A percentile compares a stretch with the other conserved stretches of the same genome.
These are phyloP conservation scores for Nicator chloris DNA, from an alignment of 2,113 vertebrate genomes.

Conservation along the genomic window DNA sequence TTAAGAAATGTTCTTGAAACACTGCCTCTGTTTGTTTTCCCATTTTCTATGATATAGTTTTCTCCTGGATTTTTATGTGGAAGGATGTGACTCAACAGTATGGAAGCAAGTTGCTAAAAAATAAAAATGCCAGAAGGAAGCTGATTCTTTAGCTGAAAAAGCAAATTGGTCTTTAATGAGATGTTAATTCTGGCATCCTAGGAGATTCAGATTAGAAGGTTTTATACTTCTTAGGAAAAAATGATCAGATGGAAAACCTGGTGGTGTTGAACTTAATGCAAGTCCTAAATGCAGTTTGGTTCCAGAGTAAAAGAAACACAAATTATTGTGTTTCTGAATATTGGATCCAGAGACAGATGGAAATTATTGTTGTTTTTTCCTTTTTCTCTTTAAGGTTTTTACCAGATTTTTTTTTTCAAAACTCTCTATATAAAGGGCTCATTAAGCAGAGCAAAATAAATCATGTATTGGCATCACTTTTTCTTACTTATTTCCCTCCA, in stretches of 20 bases:
- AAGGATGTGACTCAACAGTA: slow-evolving; percentile 38
- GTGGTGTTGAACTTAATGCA: background rate
- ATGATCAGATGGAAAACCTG: background rate
- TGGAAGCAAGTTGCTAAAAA: slow-evolving; percentile 31
- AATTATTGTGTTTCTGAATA: background rate
- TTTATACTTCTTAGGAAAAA: slow-evolving; percentile 18
- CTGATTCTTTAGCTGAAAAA: slow-evolving; percentile 40
- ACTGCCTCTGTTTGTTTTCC: background rate
- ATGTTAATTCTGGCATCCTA: slow-evolving; percentile 38
- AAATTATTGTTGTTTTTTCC: background rate
- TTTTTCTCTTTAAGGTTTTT: background rate
- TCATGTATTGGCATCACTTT: background rate
- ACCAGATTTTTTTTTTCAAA: background rate
- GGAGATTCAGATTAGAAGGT: slow-evolving; percentile 26
- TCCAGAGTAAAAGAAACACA: background rate
- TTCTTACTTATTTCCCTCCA: background rate
- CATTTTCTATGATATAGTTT: background rate
- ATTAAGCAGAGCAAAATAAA: background rate
- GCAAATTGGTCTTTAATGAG: slow-evolving; percentile 50
- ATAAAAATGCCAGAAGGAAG: slow-evolving; percentile 47
- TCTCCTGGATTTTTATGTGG: background rate
- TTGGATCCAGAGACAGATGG: background rate
- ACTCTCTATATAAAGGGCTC: background rate
- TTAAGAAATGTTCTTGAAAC: background rate
- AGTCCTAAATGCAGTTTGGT: background rate